Base-by-base conservation (phyloP, 2,888 invertebrate genomes). In the Apamea sordens region DNA sequence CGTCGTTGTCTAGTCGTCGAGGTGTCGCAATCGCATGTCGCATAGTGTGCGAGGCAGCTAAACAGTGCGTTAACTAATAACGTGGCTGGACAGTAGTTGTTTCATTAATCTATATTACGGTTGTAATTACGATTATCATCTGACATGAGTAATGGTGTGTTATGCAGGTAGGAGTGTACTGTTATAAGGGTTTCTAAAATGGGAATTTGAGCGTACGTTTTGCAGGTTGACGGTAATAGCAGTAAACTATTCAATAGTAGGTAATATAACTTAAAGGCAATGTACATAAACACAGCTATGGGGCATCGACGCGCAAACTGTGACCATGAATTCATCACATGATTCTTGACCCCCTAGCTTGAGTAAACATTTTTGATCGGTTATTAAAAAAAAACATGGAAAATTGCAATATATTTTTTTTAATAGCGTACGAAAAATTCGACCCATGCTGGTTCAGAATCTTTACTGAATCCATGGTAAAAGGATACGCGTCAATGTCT, bases 41-140 rank as follows among this genome's bases (percentile, higher is more conserved):
- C 36, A 41, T 61, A n/a, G 63, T 41, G 21, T 63, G 13, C 21
- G 63, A 63, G n/a, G 18, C 21, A 41, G 21, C 71, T 63, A 41
- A 68, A 59, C 67, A 73, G 74, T 73, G 69, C 67, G 80, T 74
- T 83, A 73, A 86, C 77, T 80, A 86, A 86, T 86, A 81, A 80
- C 73, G 21, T 65, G 44, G 41, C 73, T 77, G 86, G 88, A 83
- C 82, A 77, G 72, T 84, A 80, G 75, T 73, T 64, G 76, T 76
- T 83, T 73, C 88, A 87, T 87, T 88, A 86, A 77, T 84, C 84
- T 82, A 67, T 78, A 84, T 80, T 83, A 76, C 76, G 69, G 80
- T 67, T 86, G 86, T 89, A 80, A 85, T 84, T 86, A 87, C 75
- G 89, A 84, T 89, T 82, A 85, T 83, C 82, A 80, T 83, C 79